Base-by-base conservation (phyloP, 2,113 vertebrate genomes). In the Menidia beryllina region DNA sequence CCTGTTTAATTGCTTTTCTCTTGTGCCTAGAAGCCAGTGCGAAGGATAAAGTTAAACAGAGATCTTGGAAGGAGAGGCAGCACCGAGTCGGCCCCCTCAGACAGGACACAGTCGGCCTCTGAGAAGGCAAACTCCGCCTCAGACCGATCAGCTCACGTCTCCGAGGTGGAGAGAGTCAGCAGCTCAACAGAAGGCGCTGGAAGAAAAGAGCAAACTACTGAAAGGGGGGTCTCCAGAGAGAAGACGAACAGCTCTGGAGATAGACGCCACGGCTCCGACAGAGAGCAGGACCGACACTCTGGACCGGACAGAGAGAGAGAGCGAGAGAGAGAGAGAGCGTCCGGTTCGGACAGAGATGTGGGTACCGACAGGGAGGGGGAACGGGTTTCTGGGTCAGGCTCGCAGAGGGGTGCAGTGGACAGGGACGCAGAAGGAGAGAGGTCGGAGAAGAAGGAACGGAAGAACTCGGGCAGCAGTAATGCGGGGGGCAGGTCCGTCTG, bases 1-100 rank as follows among this genome's bases (percentile, higher is more conserved):
- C 30, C 30, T 34, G 7, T 34, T 34, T 8, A 34, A 34, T 8
- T 1, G 30, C 30, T 57, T 5, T 54, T 1, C 50, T 25, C 65
- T 39, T 70, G 6, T 73, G 14, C 5, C 51, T 9, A 27, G 59
- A 91, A 91, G 71, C 88, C 87, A 7, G 25, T 84, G 41, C 84
- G 87, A 58, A 89, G 68, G 67, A 91, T 90, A 67, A 90, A 90
- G 60, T 61, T 91, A 26, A 92, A 90, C 83, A 72, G 91, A 75
- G 88, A 92, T 11, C 61, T 89, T 24, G 88, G 87, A 3, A 86
- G 88, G 67, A 89, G 75, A 78, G 57, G 79, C 71, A 90, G 86
- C 59, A 78, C 59, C 2, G 85, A 88, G 19, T 53, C 65, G 0
- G 17, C 78, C 0, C 0, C 45, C n/a, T 75, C 59, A 0, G 90